Base-by-base conservation (phyloP, 2,113 vertebrate species). In the Pitta sordida region DNA sequence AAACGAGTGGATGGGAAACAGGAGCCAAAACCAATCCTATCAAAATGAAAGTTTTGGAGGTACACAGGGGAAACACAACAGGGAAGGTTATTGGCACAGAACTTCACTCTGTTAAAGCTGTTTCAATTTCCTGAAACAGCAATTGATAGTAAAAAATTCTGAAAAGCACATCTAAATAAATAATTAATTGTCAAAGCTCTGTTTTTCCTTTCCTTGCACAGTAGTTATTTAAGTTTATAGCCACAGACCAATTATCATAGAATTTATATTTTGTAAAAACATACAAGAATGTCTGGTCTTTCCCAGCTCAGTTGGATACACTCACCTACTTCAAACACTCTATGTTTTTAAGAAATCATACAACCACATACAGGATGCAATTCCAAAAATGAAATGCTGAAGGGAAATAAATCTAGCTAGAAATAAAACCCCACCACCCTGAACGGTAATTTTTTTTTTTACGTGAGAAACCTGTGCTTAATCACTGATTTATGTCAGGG, bases 401-500 rank as follows among this genome's bases (percentile, higher is more conserved):
- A 84, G 83, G 26, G 24, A 90, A 86, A 62, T 68, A 49, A 41
- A 77, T 76, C 56, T 62, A 83, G 20, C 48, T 43, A 83, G 13
- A 8, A 11, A 78, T 52, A n/a, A 55, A 76, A 83, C 10, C 19
- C 26, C n/a, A 60, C 2, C 39, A 11, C 39, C 39, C 39, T 41
- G 15, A 80, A 51, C 7, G 76, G 1, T 4, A 10, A 27, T 60
- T 36, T 14, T 26, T 52, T 13, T 56, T 79, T 82, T 76, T 6
- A 0, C 93, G 39, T 68, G 21, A 64, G 51, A 93, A 90, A 91
- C 23, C 29, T 96, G 96, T 96, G 97, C 95, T 97, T 95, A 97
- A 97, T 98, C 97, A 98, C 96, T 97, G 60, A 84, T 77, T 95
- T 91, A 44, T 60, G 80, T 53, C 91, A 95, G 67, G 84, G 77